These are phyloP conservation scores for Drosophila basisetae DNA, from an alignment of 2,888 invertebrate genomes.

Conservation along the genomic window DNA sequence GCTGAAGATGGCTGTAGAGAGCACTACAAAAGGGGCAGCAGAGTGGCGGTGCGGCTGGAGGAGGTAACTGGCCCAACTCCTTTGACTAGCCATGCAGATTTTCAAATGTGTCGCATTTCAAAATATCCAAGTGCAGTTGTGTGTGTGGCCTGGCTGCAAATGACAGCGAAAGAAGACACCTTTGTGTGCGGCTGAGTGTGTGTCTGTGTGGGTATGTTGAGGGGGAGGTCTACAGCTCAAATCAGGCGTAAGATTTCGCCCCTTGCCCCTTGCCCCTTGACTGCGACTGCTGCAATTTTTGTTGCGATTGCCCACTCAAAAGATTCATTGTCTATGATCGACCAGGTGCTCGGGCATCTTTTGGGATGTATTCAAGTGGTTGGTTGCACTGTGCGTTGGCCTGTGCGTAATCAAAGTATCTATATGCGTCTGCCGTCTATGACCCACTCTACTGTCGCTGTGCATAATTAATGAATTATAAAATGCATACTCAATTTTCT, in stretches of 20 bases:
- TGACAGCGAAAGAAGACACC: slow-evolving; percentile 47
- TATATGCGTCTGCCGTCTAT: not conserved
- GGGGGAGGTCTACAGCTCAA: slow-evolving; percentile 35
- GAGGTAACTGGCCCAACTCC: slow-evolving; percentile 29
- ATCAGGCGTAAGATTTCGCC: slow-evolving; percentile 72
- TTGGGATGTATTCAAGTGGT: slow-evolving; percentile 12
- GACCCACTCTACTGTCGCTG: slow-evolving; percentile 21
- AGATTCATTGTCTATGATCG: slow-evolving; percentile 42
- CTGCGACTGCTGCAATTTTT: slow-evolving; percentile 52
- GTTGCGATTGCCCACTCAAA: slow-evolving; percentile 38
- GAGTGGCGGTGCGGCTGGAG: not conserved
- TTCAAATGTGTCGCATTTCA: slow-evolving; percentile 66
- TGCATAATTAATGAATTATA: slow-evolving; percentile 83
- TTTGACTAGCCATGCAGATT: slow-evolving; percentile 75
- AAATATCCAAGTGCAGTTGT: slow-evolving; percentile 43
- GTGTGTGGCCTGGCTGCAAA: slow-evolving; percentile 36
- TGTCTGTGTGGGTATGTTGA: slow-evolving; percentile 1
- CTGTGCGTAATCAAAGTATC: slow-evolving; percentile 72
- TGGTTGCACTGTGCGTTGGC: slow-evolving; percentile 67
- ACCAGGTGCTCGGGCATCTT: slow-evolving; percentile 19
- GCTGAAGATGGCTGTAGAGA: slow-evolving; percentile 5
- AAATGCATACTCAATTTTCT: slow-evolving; percentile 75
- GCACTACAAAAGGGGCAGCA: slow-evolving; percentile 35
- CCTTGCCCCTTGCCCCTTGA: not conserved
- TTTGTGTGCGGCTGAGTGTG: slow-evolving; percentile 8